phyloP scores from a whole-genome alignment of 1,140 invertebrate species.

The Caenorhabditis elegans region DNA sequence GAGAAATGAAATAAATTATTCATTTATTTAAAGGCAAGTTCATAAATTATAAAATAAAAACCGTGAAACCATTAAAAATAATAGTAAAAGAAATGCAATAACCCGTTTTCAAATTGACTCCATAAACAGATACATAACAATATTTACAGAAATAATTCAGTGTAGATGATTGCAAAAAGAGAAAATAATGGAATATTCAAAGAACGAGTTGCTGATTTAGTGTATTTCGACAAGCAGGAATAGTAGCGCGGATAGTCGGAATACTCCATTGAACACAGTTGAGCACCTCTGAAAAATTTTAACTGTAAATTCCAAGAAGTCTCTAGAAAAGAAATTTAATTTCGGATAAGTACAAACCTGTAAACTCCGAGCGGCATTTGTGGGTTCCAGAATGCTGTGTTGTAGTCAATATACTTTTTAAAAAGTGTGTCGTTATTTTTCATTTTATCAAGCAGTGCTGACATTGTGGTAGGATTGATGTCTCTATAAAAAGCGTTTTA shows the following conservation, averaged over 20 bases:
- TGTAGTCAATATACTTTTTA: conserved; percentile 49
- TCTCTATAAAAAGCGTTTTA: neutral
- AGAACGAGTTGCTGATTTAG: neutral
- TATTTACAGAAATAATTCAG: neutral
- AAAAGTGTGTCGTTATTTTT: conserved; percentile 49
- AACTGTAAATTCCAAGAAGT: neutral
- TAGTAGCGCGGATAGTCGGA: conserved; percentile 48
- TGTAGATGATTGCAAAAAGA: neutral
- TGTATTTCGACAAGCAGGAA: conserved; percentile 35
- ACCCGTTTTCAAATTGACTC: too few species aligned
- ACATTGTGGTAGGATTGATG: conserved; percentile 42
- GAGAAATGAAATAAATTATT: conserved; percentile 7
- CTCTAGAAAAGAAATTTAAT: neutral
- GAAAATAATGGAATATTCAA: neutral
- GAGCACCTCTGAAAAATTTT: conserved; percentile 46
- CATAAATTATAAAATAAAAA: neutral
- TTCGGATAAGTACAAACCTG: too few species aligned
- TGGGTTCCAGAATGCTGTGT: conserved; percentile 47
- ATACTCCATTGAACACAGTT: conserved; percentile 53
- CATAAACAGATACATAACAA: too few species aligned
- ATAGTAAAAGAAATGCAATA: too few species aligned
- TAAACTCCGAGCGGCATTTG: conserved; percentile 22
- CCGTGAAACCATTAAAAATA: neutral
- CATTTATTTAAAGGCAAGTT: too few species aligned
- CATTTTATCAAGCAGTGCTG: conserved; percentile 39